These are phyloP conservation scores for Toxotes jaculatrix DNA, from an alignment of 2,113 vertebrate species.

Conservation along the genomic window DNA sequence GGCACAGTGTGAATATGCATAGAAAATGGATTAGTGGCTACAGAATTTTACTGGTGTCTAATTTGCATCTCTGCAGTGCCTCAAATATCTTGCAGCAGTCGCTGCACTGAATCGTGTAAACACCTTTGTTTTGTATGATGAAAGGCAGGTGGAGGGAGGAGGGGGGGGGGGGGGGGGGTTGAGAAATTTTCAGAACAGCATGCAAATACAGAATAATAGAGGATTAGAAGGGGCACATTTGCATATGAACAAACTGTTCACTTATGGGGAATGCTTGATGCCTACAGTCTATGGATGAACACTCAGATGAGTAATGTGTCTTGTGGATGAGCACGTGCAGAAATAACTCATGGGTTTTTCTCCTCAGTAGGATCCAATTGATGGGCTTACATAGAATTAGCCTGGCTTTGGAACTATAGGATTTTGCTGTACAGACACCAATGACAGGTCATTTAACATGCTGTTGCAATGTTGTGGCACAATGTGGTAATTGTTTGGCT, in stretches of 20 bases:
- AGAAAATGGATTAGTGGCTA: conserved; percentile 68
- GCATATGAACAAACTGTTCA: conserved; percentile 76
- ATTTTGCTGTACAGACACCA: conserved; percentile 51
- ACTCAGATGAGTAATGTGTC: conserved; percentile 62
- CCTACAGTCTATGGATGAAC: conserved; percentile 55
- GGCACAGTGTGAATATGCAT: conserved; percentile 68
- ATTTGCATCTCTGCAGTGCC: conserved; percentile 73
- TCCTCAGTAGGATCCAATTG: conserved; percentile 55
- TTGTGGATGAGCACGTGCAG: conserved; percentile 58
- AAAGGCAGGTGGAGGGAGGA: conserved; percentile 63
- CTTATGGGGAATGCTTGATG: conserved; percentile 63
- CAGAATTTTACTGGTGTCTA: conserved; percentile 63
- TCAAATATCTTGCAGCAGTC: conserved; percentile 67
- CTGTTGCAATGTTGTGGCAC: conserved; percentile 28
- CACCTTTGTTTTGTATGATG: conserved; percentile 76
- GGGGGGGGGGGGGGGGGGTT: not conserved
- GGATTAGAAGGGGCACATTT: conserved; percentile 76
- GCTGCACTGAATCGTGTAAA: conserved; percentile 60
- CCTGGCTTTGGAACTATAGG: conserved; percentile 44
- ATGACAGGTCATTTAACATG: conserved; percentile 63
- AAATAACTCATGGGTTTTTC: conserved; percentile 50
- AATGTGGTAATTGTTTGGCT: conserved; percentile 61
- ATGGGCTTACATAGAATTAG: conserved; percentile 73
- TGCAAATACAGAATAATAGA: conserved; percentile 71
- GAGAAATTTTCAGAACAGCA: conserved; percentile 64